phyloP scores from a whole-genome alignment of 2,113 vertebrate genomes.

The Amazona vittata region DNA sequence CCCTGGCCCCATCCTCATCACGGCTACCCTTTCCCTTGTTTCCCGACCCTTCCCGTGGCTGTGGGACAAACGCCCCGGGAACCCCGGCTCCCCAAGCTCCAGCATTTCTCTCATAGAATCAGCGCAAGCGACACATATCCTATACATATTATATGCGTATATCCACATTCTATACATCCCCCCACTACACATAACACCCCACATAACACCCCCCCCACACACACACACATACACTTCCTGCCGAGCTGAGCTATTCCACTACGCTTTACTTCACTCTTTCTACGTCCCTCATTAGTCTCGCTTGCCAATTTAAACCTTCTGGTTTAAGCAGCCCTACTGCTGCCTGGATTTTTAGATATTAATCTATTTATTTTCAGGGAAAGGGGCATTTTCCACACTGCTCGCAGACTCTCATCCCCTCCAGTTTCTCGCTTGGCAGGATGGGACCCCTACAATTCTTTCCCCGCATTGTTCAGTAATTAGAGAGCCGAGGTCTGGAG shows the following conservation, averaged over 20 bases:
- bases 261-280: neutral
- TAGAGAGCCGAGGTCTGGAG: neutral
- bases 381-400: neutral
- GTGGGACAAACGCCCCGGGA: neutral
- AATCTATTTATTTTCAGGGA: neutral
- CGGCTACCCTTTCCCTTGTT: neutral
- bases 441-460: slow-evolving; percentile 7
- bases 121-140: rapidly evolving
- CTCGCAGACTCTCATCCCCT: neutral
- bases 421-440: neutral
- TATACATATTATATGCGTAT: neutral
- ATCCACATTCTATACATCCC: neutral
- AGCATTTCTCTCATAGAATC: rapidly evolving
- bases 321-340: neutral
- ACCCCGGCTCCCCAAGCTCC: neutral
- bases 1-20: neutral
- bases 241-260: neutral
- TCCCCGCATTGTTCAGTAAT: neutral
- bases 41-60: neutral
- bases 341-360: neutral
- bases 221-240: neutral
- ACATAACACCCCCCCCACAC: neutral
- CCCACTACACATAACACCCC: neutral
- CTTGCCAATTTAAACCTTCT: neutral
- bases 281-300: neutral